Evolutionary conservation across 1,140 invertebrate genomes (phyloP).

Genomic region (Drosophila sucinea): DNA sequence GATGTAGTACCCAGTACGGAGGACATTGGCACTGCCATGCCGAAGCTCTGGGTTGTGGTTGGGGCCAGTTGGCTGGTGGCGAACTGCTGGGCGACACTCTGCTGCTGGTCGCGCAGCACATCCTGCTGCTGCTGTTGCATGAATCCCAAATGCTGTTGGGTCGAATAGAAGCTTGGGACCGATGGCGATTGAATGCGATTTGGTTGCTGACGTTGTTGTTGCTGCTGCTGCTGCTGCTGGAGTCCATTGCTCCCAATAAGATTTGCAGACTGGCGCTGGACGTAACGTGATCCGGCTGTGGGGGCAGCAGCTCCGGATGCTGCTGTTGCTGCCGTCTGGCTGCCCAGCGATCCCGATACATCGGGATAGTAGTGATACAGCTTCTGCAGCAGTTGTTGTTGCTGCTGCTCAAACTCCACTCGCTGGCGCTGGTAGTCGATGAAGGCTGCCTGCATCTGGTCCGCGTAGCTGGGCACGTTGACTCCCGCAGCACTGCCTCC

Average conservation of each 20-base stretch:
- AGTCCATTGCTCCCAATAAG: constrained; percentile 51
- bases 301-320: constrained; percentile 16
- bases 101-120: constrained; percentile 64
- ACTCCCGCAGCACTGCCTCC: neutral
- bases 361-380: constrained; percentile 61
- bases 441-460: constrained; percentile 72
- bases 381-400: constrained; percentile 65
- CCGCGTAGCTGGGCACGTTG: constrained; percentile 56
- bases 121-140: constrained; percentile 69
- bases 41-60: constrained; percentile 46
- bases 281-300: constrained; percentile 18
- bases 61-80: constrained; percentile 52
- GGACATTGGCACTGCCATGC: constrained; percentile 47
- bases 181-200: constrained; percentile 17
- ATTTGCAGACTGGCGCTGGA: constrained; percentile 18
- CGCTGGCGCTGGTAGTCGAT: constrained; percentile 66
- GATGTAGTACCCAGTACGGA: constrained; percentile 41
- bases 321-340: constrained; percentile 6
- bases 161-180: constrained; percentile 51
- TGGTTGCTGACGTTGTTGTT: neutral
- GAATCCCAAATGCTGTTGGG: constrained; percentile 65
- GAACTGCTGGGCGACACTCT: constrained; percentile 62
- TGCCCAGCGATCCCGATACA: constrained; percentile 32
- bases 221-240: constrained; percentile 31
- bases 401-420: constrained; percentile 64